phyloP scores from a whole-genome alignment of 2,888 invertebrate genomes.

The Cantharis lateralis region DNA sequence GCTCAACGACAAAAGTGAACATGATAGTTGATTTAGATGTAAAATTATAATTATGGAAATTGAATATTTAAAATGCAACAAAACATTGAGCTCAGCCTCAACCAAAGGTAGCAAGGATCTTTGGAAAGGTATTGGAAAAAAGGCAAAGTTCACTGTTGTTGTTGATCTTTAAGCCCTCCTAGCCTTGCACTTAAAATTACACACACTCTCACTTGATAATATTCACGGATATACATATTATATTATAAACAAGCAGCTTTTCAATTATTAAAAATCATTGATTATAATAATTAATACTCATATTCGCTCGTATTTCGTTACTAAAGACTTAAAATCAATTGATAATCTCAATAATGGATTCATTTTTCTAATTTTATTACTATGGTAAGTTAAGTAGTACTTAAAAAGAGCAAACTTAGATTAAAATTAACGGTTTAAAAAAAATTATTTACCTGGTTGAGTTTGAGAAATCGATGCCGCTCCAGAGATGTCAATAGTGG shows the following conservation, averaged over 20 bases:
- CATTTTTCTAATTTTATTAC: neutral
- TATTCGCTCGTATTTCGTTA: neutral
- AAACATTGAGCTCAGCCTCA: constrained; percentile 53
- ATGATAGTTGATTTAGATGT: constrained; percentile 33
- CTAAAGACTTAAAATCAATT: neutral
- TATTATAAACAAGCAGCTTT: neutral
- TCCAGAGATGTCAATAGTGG: constrained; percentile 48
- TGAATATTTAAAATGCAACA: constrained; percentile 9
- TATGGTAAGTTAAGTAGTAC: neutral
- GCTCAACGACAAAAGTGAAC: constrained; percentile 55
- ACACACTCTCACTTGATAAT: constrained; percentile 3
- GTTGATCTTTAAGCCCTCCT: constrained; percentile 42
- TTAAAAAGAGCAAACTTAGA: neutral
- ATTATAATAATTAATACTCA: neutral
- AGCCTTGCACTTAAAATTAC: constrained; percentile 18
- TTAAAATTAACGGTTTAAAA: neutral
- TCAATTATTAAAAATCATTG: neutral
- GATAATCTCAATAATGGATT: neutral
- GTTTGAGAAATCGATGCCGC: constrained; percentile 47
- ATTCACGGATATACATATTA: neutral
- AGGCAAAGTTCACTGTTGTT: constrained; percentile 46
- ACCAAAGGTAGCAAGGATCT: constrained; percentile 37
- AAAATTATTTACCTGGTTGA: constrained; percentile 39
- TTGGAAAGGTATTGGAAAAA: constrained; percentile 28
- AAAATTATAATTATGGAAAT: constrained; percentile 1